These are phyloP conservation scores for Prunella strophiata DNA, from an alignment of 2,797 vertebrate species.

Conservation along the genomic window DNA sequence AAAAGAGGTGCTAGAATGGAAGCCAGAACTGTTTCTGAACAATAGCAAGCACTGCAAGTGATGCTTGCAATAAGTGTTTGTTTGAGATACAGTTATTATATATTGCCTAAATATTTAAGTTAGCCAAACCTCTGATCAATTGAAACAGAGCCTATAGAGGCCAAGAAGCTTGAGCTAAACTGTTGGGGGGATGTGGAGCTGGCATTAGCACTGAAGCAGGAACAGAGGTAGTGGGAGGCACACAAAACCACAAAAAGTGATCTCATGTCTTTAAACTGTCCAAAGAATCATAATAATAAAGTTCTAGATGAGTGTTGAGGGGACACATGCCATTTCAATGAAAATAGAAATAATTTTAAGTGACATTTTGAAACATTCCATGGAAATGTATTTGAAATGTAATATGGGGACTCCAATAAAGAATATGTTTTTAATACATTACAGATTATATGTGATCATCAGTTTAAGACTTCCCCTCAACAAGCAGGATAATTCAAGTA, in stretches of 20 bases:
- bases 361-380: conserved; percentile 74
- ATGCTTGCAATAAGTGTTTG: conserved; percentile 34
- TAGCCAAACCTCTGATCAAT: conserved; percentile 44
- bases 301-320: conserved; percentile 63
- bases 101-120: conserved; percentile 63
- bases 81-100: conserved; percentile 58
- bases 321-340: conserved; percentile 69
- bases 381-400: conserved; percentile 76
- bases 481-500: conserved; percentile 70
- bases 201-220: conserved; percentile 15
- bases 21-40: neutral
- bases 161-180: conserved; percentile 32
- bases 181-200: neutral
- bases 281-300: conserved; percentile 71
- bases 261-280: conserved; percentile 71
- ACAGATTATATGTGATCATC: conserved; percentile 74
- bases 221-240: conserved; percentile 51
- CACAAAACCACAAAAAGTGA: conserved; percentile 65
- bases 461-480: conserved; percentile 72
- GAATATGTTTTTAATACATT: conserved; percentile 74
- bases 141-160: neutral
- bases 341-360: conserved; percentile 64
- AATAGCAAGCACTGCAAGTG: neutral
- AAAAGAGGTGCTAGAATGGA: neutral
- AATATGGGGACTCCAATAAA: conserved; percentile 71